Conservation (phyloP, 2,797 vertebrate species). For the Peromyscus attwateri region DNA sequence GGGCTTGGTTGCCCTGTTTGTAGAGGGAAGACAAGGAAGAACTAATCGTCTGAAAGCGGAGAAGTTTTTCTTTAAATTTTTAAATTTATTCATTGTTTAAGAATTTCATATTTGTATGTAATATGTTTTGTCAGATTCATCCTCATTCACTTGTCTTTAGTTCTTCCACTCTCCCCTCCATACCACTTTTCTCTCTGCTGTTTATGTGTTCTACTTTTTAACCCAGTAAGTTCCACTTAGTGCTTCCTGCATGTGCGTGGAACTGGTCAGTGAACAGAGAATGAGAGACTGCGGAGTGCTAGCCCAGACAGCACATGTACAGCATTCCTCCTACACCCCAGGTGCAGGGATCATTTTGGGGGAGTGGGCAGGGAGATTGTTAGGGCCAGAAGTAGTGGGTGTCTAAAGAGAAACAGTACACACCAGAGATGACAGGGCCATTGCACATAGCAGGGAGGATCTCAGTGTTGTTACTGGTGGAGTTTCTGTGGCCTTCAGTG, state of each 20-base stretch:
- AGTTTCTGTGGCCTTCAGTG: not conserved
- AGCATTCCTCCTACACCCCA: not conserved
- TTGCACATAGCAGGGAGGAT: not conserved
- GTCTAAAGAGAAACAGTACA: not conserved
- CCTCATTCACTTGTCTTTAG: accelerated
- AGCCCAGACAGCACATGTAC: not conserved
- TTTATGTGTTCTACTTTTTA: not conserved
- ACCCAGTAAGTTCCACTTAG: not conserved
- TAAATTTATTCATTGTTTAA: not conserved
- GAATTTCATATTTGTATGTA: not conserved
- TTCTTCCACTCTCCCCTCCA: too few species aligned
- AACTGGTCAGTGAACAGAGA: not conserved
- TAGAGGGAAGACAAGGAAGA: not conserved
- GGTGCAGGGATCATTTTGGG: too few species aligned
- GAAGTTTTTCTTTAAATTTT: not conserved
- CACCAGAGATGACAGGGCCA: not conserved
- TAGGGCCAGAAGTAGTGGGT: too few species aligned
- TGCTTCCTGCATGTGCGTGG: not conserved
- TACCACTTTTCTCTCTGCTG: not conserved
- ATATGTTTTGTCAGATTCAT: not conserved
- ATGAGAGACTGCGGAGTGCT: accelerated
- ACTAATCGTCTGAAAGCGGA: not conserved
- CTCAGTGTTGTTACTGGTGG: not conserved
- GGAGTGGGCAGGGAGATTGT: not conserved
- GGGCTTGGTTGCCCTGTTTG: not conserved